Percentiles rank a stretch among this genome's conserved stretches.
Conservation (phyloP, 2,888 invertebrate genomes). For the Dinocampus coccinellae region DNA sequence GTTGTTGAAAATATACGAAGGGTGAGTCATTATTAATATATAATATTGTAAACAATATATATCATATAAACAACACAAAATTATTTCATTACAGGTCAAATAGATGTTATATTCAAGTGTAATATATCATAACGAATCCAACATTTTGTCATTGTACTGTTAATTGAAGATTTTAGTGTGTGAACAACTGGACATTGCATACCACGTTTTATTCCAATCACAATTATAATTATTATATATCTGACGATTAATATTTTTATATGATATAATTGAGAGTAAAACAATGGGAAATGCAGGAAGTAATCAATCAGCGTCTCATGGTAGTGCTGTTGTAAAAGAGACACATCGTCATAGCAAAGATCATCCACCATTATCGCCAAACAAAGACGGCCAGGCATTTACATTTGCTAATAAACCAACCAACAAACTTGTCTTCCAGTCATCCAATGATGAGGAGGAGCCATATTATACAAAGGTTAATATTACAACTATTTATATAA, state of each 20-base stretch:
- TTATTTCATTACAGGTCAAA: neutral
- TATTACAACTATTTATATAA: neutral
- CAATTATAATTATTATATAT: too few species aligned
- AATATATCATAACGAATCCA: neutral
- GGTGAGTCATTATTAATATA: neutral
- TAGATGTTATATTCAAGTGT: neutral
- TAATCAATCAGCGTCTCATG: slow-evolving; percentile 71
- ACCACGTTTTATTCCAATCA: too few species aligned
- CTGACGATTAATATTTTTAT: too few species aligned
- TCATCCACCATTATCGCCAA: slow-evolving; percentile 73
- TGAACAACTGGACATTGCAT: neutral
- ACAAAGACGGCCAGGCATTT: slow-evolving; percentile 82
- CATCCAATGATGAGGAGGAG: slow-evolving; percentile 83
- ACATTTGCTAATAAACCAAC: slow-evolving; percentile 86
- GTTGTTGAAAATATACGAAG: neutral
- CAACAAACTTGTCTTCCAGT: slow-evolving; percentile 77
- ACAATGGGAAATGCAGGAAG: slow-evolving; percentile 86
- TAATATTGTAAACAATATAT: slow-evolving; percentile 18
- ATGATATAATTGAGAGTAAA: too few species aligned
- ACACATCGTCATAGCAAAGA: slow-evolving; percentile 73
- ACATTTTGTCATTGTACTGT: neutral
- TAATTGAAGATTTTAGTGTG: neutral
- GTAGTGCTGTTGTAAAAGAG: slow-evolving; percentile 71
- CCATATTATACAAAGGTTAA: slow-evolving; percentile 79
- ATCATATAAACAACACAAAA: slow-evolving; percentile 30